These are phyloP conservation scores for Andrena camellia DNA, from an alignment of 2,888 invertebrate genomes.

Conservation along the genomic window DNA sequence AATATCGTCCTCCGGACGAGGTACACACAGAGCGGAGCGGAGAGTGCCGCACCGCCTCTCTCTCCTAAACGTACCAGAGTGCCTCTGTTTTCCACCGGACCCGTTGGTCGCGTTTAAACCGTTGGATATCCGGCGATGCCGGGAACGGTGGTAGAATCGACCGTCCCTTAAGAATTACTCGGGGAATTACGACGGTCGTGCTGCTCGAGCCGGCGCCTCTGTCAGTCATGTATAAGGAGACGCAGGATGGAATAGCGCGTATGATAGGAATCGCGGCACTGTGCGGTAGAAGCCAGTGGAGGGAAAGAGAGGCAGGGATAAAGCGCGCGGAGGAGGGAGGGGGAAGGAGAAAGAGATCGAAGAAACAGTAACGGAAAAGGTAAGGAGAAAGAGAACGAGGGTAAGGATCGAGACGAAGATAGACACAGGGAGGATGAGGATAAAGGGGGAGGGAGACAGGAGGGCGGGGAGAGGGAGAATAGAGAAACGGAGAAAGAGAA, in stretches of 20 bases:
- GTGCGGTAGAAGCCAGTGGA: constrained; percentile 2
- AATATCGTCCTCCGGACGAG: constrained; percentile 46
- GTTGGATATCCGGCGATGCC: constrained; percentile 14
- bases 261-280: constrained; percentile 22
- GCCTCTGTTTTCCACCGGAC: constrained; percentile 24
- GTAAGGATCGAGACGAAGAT: constrained; percentile 26
- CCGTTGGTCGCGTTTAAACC: constrained; percentile 10
- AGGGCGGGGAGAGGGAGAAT: constrained; percentile 8
- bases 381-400: constrained; percentile 23
- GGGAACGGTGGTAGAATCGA: constrained; percentile 1
- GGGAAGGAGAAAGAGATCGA: background rate
- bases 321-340: background rate
- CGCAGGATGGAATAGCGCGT: background rate
- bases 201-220: background rate
- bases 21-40: constrained; percentile 22
- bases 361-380: background rate
- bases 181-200: background rate
- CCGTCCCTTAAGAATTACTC: constrained; percentile 18
- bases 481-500: constrained; percentile 39
- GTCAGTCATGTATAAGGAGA: background rate
- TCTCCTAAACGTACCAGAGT: constrained; percentile 25
- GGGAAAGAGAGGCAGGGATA: background rate
- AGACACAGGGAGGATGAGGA: constrained; percentile 31
- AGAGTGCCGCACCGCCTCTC: constrained; percentile 17
- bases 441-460: constrained; percentile 22